Conservation (phyloP, 2,113 vertebrate genomes). For the Hippocampus abdominalis region DNA sequence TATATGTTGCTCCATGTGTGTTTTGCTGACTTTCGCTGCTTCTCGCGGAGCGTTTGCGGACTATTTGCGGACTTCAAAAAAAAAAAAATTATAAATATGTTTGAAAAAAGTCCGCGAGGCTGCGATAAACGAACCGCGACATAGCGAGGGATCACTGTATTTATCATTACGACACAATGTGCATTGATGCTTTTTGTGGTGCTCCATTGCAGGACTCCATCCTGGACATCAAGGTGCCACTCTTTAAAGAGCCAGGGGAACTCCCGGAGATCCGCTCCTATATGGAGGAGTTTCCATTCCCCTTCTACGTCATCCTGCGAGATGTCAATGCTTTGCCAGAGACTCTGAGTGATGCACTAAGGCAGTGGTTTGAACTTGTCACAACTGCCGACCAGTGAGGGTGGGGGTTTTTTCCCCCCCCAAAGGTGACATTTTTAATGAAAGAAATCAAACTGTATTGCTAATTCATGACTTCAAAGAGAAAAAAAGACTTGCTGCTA, state of each 20-base stretch:
- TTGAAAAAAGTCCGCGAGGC: no score
- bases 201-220: constrained; percentile 84
- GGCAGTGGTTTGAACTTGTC: constrained; percentile 98
- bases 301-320: constrained; percentile 92
- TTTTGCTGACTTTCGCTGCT: no score
- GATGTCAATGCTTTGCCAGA: constrained; percentile 90
- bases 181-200: background rate
- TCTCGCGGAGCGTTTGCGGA: no score
- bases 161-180: background rate
- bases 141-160: no score
- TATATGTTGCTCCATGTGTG: no score
- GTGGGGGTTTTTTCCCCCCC: no score
- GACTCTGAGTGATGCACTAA: constrained; percentile 91
- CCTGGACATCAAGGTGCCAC: constrained; percentile 96
- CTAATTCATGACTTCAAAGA: no score
- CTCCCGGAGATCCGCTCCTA: constrained; percentile 94
- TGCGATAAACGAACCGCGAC: no score
- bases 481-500: constrained; percentile 33
- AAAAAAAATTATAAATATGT: no score
- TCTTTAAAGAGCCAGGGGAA: constrained; percentile 89
- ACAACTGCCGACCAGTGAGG: constrained; percentile 76
- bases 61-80: no score
- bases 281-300: constrained; percentile 98
- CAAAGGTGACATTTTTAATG: background rate
- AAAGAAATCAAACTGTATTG: constrained; percentile 17